Base-by-base conservation (phyloP, 2,888 invertebrate species). In the Aleiodes alternator region DNA sequence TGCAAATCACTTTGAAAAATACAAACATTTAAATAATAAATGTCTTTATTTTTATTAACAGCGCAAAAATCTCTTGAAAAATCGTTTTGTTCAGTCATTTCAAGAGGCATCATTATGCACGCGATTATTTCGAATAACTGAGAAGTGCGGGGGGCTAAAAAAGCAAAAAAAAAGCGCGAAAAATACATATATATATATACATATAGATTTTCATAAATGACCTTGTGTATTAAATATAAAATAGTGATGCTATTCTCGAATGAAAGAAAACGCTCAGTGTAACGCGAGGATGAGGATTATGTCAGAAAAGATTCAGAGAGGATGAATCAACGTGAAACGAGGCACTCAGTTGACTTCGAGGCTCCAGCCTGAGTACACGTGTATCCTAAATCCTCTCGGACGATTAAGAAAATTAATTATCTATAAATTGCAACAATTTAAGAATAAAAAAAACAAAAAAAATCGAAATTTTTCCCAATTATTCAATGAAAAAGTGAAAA, bases 171-270 rank as follows among this genome's bases (percentile, higher is more conserved):
- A 66, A 16, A 61, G 66, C 75, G 23, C 23, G 2, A 23, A 23
- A 23, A 23, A 23, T 23, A 23, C 2, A 23, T 2, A 23, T 23
- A 23, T 23, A 23, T 23, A 23, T 23, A 23, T 23, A 23, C 23
- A 23, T 23, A 70, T 69, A 73, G 71, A 71, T 77, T 68, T 71
- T 23, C 23, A 23, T 23, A 23, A 23, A 29, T 51, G 56, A 48
- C 61, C 72, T 66, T 51, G 51, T 23, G 72, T 75, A 75, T 76
- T 73, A 78, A 77, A 77, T 78, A 76, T 77, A 78, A 78, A 61
- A 59, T 43, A 38, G 61, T 61, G 61, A 61, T 43, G 61, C 61
- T 61, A 61, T 61, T 61, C 38, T 61, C 61, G 61, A 43, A 61
- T 61, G 61, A 61, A 61, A 61, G 61, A 61, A 16, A 43, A 61